A percentile compares a stretch with the other conserved stretches of the same genome.
phyloP scores from a whole-genome alignment of 2,113 vertebrate species.

The Thermophis baileyi region DNA sequence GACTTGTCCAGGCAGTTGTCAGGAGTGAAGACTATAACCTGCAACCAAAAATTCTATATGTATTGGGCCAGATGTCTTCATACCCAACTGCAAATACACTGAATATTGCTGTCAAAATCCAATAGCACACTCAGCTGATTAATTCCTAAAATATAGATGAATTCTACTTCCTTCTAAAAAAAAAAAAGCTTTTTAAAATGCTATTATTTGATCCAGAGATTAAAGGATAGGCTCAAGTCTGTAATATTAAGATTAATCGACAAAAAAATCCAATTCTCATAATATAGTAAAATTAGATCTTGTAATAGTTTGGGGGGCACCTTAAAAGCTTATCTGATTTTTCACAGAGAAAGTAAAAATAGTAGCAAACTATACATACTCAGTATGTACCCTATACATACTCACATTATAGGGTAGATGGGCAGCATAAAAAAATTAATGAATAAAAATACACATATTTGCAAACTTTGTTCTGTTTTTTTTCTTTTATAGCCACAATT shows the following conservation, averaged over 20 bases:
- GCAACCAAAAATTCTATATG: too few species aligned
- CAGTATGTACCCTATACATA: too few species aligned
- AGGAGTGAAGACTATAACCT: too few species aligned
- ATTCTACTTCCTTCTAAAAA: neutral
- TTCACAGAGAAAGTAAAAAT: neutral
- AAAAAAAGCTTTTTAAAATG: neutral
- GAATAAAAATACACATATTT: neutral
- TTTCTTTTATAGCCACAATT: neutral
- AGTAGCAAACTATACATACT: neutral
- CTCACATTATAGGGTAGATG: too few species aligned
- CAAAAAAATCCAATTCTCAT: neutral
- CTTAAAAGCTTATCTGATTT: neutral
- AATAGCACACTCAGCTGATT: neutral
- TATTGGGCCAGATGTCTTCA: neutral
- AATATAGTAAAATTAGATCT: neutral
- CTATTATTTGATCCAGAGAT: neutral
- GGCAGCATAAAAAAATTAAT: too few species aligned
- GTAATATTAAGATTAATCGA: neutral
- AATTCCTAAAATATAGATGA: neutral
- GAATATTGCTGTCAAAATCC: neutral
- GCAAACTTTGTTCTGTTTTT: too few species aligned
- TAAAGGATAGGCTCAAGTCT: too few species aligned
- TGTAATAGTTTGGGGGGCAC: neutral
- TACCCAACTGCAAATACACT: neutral
- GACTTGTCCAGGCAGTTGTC: too few species aligned